A percentile compares a stretch with the other conserved stretches of the same genome.
Evolutionary conservation across 2,888 invertebrate genomes (phyloP).

Genomic region (Crossocerus cetratus): DNA sequence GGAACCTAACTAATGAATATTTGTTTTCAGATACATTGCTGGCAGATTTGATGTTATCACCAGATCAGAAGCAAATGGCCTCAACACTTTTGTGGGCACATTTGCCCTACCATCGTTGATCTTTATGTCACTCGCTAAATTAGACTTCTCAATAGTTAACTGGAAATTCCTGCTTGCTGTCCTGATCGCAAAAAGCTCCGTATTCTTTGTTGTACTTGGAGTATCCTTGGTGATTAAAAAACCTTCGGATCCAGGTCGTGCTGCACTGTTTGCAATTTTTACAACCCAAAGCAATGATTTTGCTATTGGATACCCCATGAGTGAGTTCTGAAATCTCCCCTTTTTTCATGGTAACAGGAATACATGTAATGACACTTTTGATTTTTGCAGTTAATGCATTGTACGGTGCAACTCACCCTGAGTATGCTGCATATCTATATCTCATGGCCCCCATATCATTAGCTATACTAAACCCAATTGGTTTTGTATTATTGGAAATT

Average conservation of each 20-base stretch:
- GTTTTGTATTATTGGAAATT: constrained; percentile 93
- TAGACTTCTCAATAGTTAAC: constrained; percentile 90
- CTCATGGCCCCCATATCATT: constrained; percentile 96
- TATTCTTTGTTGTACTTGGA: constrained; percentile 88
- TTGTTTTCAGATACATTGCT: constrained; percentile 84
- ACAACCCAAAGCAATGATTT: constrained; percentile 98
- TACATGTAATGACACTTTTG: not conserved
- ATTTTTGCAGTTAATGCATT: constrained; percentile 85
- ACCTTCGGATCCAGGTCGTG: constrained; percentile 89
- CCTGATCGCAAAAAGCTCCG: constrained; percentile 88
- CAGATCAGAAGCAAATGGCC: constrained; percentile 90
- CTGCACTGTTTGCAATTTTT: constrained; percentile 95
- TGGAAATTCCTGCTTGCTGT: constrained; percentile 94
- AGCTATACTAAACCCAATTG: constrained; percentile 94
- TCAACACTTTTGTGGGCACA: constrained; percentile 94
- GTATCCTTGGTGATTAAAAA: constrained; percentile 88
- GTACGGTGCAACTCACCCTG: constrained; percentile 90
- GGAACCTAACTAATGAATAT: constrained; percentile 4
- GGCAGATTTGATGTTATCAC: constrained; percentile 90
- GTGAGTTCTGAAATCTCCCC: constrained; percentile 79
- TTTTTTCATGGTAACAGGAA: not conserved
- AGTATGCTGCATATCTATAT: constrained; percentile 93
- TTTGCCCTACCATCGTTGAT: constrained; percentile 95
- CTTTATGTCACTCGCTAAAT: constrained; percentile 91
- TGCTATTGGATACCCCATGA: constrained; percentile 96